Conservation (phyloP, 2,113 vertebrate genomes). For the Harpagus bidentatus region DNA sequence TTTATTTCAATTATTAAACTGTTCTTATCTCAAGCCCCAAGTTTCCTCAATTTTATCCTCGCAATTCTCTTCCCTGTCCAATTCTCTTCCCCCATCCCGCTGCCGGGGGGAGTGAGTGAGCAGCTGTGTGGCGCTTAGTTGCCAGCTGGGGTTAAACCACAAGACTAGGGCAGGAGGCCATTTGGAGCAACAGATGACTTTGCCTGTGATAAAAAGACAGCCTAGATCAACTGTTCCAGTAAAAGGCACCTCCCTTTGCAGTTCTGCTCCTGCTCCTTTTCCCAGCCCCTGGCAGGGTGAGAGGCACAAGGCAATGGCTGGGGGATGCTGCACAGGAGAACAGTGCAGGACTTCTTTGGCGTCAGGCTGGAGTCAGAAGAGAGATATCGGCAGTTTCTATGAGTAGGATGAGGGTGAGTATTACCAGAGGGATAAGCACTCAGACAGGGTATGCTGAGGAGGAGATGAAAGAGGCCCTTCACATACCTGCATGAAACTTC, state of each 20-base stretch:
- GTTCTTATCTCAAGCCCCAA: not conserved
- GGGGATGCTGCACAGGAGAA: not conserved
- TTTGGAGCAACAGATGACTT: not conserved
- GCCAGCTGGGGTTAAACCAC: not conserved
- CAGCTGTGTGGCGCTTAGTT: not conserved
- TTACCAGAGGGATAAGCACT: not conserved
- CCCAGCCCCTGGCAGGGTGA: too few species aligned
- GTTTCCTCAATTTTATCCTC: not conserved
- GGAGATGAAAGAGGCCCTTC: not conserved
- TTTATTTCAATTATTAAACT: not conserved
- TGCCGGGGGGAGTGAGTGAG: too few species aligned
- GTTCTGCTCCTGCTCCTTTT: not conserved
- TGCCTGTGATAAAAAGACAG: not conserved
- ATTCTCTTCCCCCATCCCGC: not conserved
- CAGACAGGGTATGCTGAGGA: rapidly evolving
- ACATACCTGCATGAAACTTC: not conserved
- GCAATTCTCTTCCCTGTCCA: not conserved
- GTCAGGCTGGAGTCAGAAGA: not conserved
- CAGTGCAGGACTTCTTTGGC: rapidly evolving
- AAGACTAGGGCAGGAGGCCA: not conserved
- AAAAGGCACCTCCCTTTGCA: not conserved
- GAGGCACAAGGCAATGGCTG: not conserved
- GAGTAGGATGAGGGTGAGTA: not conserved
- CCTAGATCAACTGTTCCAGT: not conserved
- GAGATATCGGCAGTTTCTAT: not conserved